phyloP scores from a whole-genome alignment of 2,113 vertebrate species.

The Peucedramus taeniatus region DNA sequence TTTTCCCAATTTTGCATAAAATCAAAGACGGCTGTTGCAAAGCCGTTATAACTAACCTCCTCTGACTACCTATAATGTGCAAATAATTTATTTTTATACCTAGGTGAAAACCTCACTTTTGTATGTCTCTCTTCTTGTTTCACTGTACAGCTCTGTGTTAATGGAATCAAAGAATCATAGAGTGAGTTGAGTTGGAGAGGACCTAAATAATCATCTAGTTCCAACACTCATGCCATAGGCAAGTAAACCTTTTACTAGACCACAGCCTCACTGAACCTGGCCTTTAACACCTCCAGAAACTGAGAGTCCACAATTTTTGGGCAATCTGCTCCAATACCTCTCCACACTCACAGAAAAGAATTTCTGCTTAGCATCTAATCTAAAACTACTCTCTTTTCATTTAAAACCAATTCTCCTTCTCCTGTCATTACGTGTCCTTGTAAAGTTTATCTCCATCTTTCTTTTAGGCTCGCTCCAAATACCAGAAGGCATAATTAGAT shows the following conservation, averaged over 20 bases:
- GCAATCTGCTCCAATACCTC: background rate
- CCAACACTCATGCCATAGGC: background rate
- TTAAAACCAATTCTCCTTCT: background rate
- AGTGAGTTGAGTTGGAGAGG: background rate
- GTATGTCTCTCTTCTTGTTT: background rate
- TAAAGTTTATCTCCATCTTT: background rate
- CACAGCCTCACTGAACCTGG: background rate
- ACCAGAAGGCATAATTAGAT: background rate
- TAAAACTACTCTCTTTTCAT: background rate
- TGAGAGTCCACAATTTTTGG: background rate
- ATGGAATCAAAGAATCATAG: background rate
- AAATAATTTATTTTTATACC: background rate
- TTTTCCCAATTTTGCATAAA: background rate
- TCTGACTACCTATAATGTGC: background rate
- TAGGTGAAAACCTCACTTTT: background rate
- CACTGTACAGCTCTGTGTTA: background rate
- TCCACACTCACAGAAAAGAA: background rate
- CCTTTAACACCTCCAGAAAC: background rate
- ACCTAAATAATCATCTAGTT: background rate
- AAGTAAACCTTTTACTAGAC: background rate
- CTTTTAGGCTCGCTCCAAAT: fast-evolving
- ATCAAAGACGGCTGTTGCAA: background rate
- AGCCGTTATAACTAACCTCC: background rate
- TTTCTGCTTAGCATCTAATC: background rate
- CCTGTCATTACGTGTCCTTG: background rate